Conservation (phyloP, 2,888 invertebrate species). For the Synergus gifuensis region DNA sequence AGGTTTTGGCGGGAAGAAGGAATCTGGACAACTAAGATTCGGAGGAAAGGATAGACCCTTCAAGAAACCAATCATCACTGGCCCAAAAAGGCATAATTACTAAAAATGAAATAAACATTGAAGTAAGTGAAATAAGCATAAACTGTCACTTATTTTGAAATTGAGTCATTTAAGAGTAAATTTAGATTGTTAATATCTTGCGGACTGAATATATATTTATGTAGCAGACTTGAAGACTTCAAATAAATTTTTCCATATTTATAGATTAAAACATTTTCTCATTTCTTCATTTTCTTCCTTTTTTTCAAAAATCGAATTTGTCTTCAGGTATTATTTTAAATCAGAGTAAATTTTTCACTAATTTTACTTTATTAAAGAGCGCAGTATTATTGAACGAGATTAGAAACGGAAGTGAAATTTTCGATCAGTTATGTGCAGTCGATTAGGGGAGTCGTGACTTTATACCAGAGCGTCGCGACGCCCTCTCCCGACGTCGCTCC, state of each 20-base stretch:
- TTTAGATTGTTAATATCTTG: background rate
- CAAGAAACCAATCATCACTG: slow-evolving; percentile 81
- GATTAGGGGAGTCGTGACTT: slow-evolving; percentile 64
- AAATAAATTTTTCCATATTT: background rate
- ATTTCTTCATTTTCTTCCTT: background rate
- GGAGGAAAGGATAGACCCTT: slow-evolving; percentile 90
- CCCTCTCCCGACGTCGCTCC: slow-evolving; percentile 67
- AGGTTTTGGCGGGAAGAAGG: slow-evolving; percentile 91
- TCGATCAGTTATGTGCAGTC: background rate
- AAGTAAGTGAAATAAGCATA: slow-evolving; percentile 41
- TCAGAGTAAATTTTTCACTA: background rate
- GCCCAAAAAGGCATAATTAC: slow-evolving; percentile 49
- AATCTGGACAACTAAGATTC: slow-evolving; percentile 92
- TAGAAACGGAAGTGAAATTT: background rate
- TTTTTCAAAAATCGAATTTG: background rate
- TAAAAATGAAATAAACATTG: background rate
- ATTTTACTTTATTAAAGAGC: background rate
- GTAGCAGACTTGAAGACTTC: background rate
- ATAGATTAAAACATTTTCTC: background rate
- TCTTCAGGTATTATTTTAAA: background rate
- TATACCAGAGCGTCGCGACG: slow-evolving; percentile 69
- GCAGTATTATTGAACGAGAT: background rate
- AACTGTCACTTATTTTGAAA: background rate
- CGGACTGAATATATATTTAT: background rate
- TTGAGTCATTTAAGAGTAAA: background rate